Conservation (phyloP, 2,888 invertebrate genomes). For the Gortyna flavago region DNA sequence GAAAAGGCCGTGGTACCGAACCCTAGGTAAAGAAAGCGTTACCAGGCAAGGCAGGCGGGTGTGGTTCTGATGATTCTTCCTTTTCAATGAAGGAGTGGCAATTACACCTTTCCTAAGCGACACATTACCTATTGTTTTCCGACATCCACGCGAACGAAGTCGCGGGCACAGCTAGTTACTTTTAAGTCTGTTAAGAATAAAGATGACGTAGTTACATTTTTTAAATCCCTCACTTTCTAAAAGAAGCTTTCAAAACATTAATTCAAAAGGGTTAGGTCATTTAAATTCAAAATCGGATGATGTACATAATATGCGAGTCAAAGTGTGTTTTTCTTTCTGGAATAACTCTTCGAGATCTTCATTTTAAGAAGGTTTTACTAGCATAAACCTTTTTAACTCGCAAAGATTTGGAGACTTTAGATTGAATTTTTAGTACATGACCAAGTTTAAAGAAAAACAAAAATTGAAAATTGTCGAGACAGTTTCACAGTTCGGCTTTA, state of each 20-base stretch:
- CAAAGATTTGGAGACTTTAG: conserved; percentile 20
- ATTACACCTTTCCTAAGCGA: no score
- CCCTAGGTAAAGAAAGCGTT: no score
- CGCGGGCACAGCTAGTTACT: no score
- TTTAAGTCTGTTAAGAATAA: background rate
- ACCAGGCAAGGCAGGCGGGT: no score
- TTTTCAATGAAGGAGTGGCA: no score
- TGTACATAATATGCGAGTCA: background rate
- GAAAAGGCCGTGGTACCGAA: no score
- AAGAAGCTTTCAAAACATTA: conserved; percentile 9
- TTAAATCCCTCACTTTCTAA: background rate
- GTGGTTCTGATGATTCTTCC: no score
- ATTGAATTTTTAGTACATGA: conserved; percentile 22
- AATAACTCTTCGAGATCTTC: conserved; percentile 8
- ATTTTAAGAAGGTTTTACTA: conserved; percentile 28
- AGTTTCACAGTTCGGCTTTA: background rate
- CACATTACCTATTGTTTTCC: no score
- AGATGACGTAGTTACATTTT: background rate
- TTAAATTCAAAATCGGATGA: conserved; percentile 35
- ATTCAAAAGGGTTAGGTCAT: conserved; percentile 22
- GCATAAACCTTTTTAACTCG: conserved; percentile 36
- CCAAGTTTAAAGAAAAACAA: conserved; percentile 3
- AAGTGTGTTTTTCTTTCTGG: conserved; percentile 16
- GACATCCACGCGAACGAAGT: no score
- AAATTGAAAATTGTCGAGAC: conserved; percentile 36